Evolutionary conservation across 2,113 vertebrate species (phyloP).

Genomic region (Rafetus swinhoei): DNA sequence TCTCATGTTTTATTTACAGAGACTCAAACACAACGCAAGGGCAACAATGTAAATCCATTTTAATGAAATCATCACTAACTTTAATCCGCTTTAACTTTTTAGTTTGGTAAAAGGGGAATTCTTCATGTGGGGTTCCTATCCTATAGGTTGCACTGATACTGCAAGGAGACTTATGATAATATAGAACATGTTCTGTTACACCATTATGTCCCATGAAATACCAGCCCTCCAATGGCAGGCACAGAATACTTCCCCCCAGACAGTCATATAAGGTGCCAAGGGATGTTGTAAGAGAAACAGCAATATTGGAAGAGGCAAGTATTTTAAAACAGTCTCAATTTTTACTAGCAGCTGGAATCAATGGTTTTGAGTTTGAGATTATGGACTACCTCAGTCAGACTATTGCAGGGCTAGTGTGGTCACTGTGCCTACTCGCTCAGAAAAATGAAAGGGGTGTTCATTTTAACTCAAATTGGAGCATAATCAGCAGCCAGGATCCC

Average conservation of each 20-base stretch:
- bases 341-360: background rate
- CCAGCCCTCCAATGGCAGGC: background rate
- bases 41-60: background rate
- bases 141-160: accelerated
- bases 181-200: background rate
- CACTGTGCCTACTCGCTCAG: background rate
- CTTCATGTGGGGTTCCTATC: background rate
- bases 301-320: background rate
- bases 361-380: background rate
- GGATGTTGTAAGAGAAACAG: accelerated
- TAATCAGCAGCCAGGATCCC: background rate
- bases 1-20: background rate
- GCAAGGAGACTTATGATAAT: background rate
- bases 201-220: background rate
- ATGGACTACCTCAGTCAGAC: background rate
- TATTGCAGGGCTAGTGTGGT: background rate
- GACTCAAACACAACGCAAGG: background rate
- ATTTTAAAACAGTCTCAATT: background rate
- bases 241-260: background rate
- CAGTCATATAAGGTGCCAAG: background rate
- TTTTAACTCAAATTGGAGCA: background rate
- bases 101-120: background rate
- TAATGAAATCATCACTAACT: background rate
- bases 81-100: background rate
- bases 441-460: background rate